Percentiles rank a stretch among this genome's conserved stretches.
phyloP scores from a whole-genome alignment of 2,113 vertebrate species.

The Lophotis ruficrista region DNA sequence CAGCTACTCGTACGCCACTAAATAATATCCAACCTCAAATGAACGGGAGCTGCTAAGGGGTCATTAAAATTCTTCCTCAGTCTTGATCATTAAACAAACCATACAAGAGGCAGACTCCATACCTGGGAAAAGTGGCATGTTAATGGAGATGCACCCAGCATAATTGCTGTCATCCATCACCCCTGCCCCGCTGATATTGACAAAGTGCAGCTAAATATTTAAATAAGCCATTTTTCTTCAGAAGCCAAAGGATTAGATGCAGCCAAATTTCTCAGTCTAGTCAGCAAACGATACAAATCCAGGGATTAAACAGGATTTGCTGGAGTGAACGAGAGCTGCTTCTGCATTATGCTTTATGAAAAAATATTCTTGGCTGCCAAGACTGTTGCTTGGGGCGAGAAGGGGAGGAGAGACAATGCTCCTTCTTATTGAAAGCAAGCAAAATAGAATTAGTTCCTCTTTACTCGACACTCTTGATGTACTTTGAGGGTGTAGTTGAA shows the following conservation, averaged over 20 bases:
- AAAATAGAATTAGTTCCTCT: constrained; percentile 51
- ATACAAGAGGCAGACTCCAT: constrained; percentile 35
- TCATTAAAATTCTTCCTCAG: constrained; percentile 48
- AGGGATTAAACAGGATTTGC: constrained; percentile 58
- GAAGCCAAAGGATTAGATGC: constrained; percentile 54
- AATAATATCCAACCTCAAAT: neutral
- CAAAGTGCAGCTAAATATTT: constrained; percentile 73
- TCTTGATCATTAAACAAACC: constrained; percentile 63
- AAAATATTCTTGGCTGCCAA: constrained; percentile 46
- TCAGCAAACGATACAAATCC: constrained; percentile 56
- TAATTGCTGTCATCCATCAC: constrained; percentile 78
- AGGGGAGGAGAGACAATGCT: constrained; percentile 43
- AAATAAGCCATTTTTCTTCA: constrained; percentile 75
- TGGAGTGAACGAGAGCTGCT: constrained; percentile 57
- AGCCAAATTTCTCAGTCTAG: constrained; percentile 49
- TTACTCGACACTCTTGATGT: constrained; percentile 26
- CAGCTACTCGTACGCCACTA: neutral
- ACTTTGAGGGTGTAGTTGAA: constrained; percentile 47
- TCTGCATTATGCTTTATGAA: constrained; percentile 43
- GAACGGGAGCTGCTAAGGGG: neutral
- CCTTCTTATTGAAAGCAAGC: constrained; percentile 19
- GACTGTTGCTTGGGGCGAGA: constrained; percentile 24
- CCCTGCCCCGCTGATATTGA: constrained; percentile 37
- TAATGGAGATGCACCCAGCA: constrained; percentile 67
- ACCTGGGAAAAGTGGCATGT: constrained; percentile 59